Percentiles rank a stretch among this genome's conserved stretches.
Conservation (phyloP, 2,797 vertebrate species). For the Gallinago nigripennis region DNA sequence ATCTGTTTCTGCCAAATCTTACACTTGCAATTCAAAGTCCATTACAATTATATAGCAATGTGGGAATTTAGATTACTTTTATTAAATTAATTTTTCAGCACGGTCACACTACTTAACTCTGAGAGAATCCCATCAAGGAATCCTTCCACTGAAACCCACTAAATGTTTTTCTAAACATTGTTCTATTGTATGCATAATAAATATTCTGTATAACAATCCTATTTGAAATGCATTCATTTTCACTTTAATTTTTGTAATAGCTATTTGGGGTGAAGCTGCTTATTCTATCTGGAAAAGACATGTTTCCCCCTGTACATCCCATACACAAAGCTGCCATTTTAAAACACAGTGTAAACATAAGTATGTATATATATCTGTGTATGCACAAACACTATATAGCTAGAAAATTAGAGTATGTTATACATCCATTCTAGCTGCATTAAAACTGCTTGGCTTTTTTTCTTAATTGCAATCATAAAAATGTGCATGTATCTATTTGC, state of each 20-base stretch:
- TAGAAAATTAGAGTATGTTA: not conserved
- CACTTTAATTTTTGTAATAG: not conserved
- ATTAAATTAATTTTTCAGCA: not conserved
- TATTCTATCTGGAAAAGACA: not conserved
- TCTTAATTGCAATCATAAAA: not conserved
- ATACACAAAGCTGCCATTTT: not conserved
- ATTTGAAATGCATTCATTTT: not conserved
- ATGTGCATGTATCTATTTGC: not conserved
- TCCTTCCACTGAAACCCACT: not conserved
- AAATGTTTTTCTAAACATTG: not conserved
- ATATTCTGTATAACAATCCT: not conserved
- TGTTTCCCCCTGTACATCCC: not conserved
- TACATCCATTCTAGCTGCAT: not conserved
- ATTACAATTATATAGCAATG: not conserved
- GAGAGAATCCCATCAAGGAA: not conserved
- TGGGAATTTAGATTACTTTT: not conserved
- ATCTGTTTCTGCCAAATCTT: not conserved
- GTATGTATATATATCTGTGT: not conserved
- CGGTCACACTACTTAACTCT: not conserved
- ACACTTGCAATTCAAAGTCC: not conserved
- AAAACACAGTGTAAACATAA: not conserved
- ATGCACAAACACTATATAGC: not conserved
- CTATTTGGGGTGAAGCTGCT: not conserved
- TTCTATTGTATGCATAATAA: not conserved
- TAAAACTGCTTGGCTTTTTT: not conserved